Evolutionary conservation across 2,888 invertebrate genomes (phyloP), one percentile per base, ranked within the genome.

Genomic region (Meloe dianella): DNA sequence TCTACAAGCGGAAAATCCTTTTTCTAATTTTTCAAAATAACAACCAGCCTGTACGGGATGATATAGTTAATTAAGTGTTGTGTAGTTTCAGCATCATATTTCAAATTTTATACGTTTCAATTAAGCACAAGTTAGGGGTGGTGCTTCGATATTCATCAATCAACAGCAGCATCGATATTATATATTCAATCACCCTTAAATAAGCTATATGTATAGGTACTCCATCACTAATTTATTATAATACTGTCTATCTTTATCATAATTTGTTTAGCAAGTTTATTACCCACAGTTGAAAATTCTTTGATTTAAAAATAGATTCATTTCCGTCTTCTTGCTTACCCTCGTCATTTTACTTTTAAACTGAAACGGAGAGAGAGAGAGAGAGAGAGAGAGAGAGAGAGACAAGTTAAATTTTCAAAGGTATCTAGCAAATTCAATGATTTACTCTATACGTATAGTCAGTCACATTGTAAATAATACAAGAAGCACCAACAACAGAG

Each of bases 21-120:
- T 14, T 12, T 12, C 12, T 24, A 24, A 5, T 54, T 54, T 54
- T 24, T 20, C 24, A 54, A 51, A 51, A 24, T 24, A 20, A 54
- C 54, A 24, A 54, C 0, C 7, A 10, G 12, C 2, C 1, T 41
- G 41, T n/a, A n/a, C n/a, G 6, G 9, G 3, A 2, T 10, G 2
- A 9, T 14, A 27, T 10, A 35, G 35, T 41, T 17, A n/a, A n/a
- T n/a, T n/a, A n/a, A n/a, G n/a, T n/a, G n/a, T n/a, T n/a, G n/a
- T n/a, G n/a, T n/a, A n/a, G 41, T 41, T 41, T 1, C 17, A 41
- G 17, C 17, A 17, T 41, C 54, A 54, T 54, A 54, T 54, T 54
- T 54, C 54, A 54, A 24, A 54, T 24, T 54, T 54, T 22, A 54
- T 54, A 54, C 54, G 54, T 54, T 54, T 54, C 54, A 54, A 54